A percentile compares a stretch with the other conserved stretches of the same genome.
Evolutionary conservation across 1,140 invertebrate species (phyloP).

Genomic region (Latrodectus geometricus): DNA sequence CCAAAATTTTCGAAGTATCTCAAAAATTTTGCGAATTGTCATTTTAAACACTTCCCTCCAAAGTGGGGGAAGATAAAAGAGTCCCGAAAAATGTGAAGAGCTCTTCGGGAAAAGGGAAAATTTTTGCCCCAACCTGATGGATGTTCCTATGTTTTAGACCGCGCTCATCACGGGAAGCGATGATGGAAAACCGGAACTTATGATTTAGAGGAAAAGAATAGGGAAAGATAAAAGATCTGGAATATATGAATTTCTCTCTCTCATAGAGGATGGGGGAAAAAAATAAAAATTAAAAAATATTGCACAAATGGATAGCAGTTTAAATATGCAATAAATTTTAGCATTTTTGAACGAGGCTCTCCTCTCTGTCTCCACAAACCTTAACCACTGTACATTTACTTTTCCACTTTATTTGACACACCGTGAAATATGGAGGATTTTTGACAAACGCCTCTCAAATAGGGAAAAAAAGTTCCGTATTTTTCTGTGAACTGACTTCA

Average conservation of each 20-base stretch:
- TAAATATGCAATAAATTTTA: constrained; percentile 48
- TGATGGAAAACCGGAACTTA: constrained; percentile 47
- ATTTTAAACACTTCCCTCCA: constrained; percentile 27
- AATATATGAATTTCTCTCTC: constrained; percentile 56
- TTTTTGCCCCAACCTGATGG: constrained; percentile 42
- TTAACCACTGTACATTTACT: no score
- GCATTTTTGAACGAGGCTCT: constrained; percentile 25
- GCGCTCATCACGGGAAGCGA: constrained; percentile 18
- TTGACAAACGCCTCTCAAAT: neutral
- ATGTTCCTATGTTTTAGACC: constrained; percentile 37
- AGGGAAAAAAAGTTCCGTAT: neutral
- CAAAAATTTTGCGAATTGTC: neutral
- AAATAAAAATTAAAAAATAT: constrained; percentile 50
- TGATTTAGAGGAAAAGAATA: constrained; percentile 56
- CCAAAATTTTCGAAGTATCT: no score
- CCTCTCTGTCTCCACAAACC: neutral
- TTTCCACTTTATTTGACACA: neutral
- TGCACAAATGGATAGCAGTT: constrained; percentile 30
- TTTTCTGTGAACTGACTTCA: neutral
- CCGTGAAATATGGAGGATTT: neutral
- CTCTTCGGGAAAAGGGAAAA: constrained; percentile 23
- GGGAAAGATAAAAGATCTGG: constrained; percentile 41
- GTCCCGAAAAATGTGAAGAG: constrained; percentile 10
- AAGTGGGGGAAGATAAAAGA: constrained; percentile 27
- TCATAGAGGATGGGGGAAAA: constrained; percentile 9